Percentiles rank a stretch among this genome's conserved stretches.
Conservation (phyloP, 2,113 vertebrate genomes). For the Peromyscus leucopus region DNA sequence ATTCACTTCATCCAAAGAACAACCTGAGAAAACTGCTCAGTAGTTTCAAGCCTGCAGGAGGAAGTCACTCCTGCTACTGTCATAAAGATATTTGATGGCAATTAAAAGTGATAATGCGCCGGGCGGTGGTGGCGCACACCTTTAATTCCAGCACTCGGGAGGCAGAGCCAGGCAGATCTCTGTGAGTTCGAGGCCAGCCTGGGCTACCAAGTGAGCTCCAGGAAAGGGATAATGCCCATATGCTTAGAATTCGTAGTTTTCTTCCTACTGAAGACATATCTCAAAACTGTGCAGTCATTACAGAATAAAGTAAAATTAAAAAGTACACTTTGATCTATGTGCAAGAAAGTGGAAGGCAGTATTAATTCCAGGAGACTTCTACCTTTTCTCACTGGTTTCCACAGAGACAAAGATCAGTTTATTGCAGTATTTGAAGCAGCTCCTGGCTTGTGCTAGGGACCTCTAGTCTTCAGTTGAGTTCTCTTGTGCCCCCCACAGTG, state of each 20-base stretch:
- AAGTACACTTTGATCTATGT: slow-evolving; percentile 87
- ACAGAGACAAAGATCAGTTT: slow-evolving; percentile 94
- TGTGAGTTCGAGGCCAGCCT: too few relatives aligned
- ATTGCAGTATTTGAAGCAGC: slow-evolving; percentile 92
- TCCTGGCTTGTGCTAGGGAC: slow-evolving; percentile 91
- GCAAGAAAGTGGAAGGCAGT: slow-evolving; percentile 88
- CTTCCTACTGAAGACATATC: slow-evolving; percentile 92
- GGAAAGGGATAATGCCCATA: slow-evolving; percentile 92
- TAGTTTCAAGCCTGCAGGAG: slow-evolving; percentile 88
- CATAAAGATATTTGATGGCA: slow-evolving; percentile 90
- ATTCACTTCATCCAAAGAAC: slow-evolving; percentile 89
- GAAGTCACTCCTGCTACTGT: slow-evolving; percentile 84
- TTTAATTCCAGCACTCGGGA: too few relatives aligned
- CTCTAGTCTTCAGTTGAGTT: slow-evolving; percentile 91
- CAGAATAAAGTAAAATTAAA: slow-evolving; percentile 84
- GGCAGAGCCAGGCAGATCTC: too few relatives aligned
- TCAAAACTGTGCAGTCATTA: slow-evolving; percentile 89
- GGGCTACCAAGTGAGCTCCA: too few relatives aligned
- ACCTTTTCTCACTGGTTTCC: slow-evolving; percentile 91
- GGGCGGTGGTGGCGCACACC: too few relatives aligned
- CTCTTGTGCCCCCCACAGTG: slow-evolving; percentile 91
- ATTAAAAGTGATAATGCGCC: slow-evolving; percentile 93
- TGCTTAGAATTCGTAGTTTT: slow-evolving; percentile 86
- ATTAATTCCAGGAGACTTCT: slow-evolving; percentile 91
- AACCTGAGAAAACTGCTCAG: neutral